Base-by-base conservation (phyloP, 2,797 vertebrate genomes). In the Gymnoscopelus microlampas region DNA sequence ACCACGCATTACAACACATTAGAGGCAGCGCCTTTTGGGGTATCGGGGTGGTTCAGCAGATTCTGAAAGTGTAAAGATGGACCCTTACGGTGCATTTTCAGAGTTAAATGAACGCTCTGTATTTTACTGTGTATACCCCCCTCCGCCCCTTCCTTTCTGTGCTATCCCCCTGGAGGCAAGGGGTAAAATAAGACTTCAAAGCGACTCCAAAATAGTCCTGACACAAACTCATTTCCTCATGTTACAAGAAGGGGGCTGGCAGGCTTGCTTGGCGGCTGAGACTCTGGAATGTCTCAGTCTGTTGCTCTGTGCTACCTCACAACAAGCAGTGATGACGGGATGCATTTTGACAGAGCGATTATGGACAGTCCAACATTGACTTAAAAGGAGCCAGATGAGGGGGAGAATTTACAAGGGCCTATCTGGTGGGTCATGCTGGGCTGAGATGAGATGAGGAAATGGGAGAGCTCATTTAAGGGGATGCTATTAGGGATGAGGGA, bases 111-210 rank as follows among this genome's bases (percentile, higher is more conserved):
- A 44, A 44, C 9, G 9, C 39, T 44, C 39, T 2, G 2, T 10
- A 44, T 44, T 44, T 44, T 44, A 44, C 39, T 44, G 39, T 44
- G 39, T 44, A 74, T 83, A 87, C 66, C 73, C 66, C 71, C 66
- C 73, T 53, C n/a, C 53, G 55, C 71, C 55, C 57, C 64, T 79
- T 71, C 79, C 74, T 78, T 85, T 88, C 87, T 83, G 82, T 73
- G 75, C 86, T 82, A 83, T 85, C 82, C 85, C 90, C 87, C 87
- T 82, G 76, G 80, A 87, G 89, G 89, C 87, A 86, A 82, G 62
- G 71, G 88, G 88, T 90, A 92, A 91, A 93, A 91, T 91, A 92
- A 93, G 90, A 93, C 93, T 93, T 94, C 93, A 93, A 94, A 94
- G 92, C 80, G 83, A 79, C 83, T 85, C 92, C 77, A 89, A 93